Evolutionary conservation across 2,797 vertebrate genomes (phyloP), one percentile per base, ranked within the genome.

Genomic region (Pipistrellus kuhlii): DNA sequence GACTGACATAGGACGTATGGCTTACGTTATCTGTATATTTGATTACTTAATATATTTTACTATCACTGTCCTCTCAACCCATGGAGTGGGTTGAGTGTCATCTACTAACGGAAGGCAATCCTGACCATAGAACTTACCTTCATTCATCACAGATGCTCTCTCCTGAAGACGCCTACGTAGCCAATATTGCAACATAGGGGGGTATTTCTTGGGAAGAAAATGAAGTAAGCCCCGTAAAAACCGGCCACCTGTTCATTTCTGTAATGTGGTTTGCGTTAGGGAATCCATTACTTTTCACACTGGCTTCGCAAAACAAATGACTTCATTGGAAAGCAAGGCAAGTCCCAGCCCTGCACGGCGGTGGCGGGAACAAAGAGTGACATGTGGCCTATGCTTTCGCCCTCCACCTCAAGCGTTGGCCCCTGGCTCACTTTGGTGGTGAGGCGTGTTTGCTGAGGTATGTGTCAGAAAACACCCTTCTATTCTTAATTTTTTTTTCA

Each of bases 281-380:
- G 94, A 97, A 96, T 69, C 55, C 23, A 59, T 88, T 80, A 94
- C 30, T 81, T 94, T 83, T 87, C 96, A 90, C 21, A 94, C 35
- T 96, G 88, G 96, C 72, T 96, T 86, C 96, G 78, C 51, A 89
- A 80, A 85, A 94, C 46, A 95, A 95, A 57, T 83, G 86, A 80
- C 93, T 91, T 95, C 83, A 95, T 78, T 97, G 97, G 73, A 97
- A 97, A 92, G 87, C 92, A 86, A 94, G 0, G 4, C 32, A 96
- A 85, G 68, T 68, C 82, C 77, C 30, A 91, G 88, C 23, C 85
- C 78, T 57, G 17, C 3, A 57, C 51, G 21, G 7, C 78, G n/a
- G 7, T 5, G 14, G 35, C 27, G 27, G 38, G 35, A 76, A 75
- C 48, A 71, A 78, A 35, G 32, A 25, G 3, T 30, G 41, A 76